Conservation (phyloP, 2,797 vertebrate species). For the Rhabdophis nuchalis region DNA sequence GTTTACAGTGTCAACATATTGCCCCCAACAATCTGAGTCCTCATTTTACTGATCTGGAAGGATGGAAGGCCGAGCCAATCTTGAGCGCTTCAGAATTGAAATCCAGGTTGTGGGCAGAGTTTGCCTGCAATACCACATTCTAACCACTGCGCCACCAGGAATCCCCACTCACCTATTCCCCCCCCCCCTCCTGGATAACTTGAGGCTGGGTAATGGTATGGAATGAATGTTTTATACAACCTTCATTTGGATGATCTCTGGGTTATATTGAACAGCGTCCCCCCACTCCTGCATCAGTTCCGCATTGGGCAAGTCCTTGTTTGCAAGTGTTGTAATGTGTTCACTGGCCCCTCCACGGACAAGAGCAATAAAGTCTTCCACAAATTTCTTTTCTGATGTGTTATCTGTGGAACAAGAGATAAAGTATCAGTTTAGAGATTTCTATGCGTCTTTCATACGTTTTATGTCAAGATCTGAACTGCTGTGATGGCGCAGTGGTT, state of each 20-base stretch:
- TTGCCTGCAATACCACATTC: neutral
- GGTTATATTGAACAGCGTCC: slow-evolving; percentile 84
- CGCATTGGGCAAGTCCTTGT: slow-evolving; percentile 76
- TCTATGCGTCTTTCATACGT: neutral
- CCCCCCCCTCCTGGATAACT: too few relatives aligned
- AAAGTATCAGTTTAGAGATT: neutral
- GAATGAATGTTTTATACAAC: slow-evolving; percentile 59
- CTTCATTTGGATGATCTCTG: slow-evolving; percentile 80
- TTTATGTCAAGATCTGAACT: neutral
- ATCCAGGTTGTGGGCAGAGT: neutral
- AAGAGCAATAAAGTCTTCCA: slow-evolving; percentile 79
- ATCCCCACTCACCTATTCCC: neutral
- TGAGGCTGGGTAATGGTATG: neutral
- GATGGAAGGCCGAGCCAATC: neutral
- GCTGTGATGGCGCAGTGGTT: too few relatives aligned
- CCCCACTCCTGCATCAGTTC: slow-evolving; percentile 87
- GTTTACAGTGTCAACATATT: neutral
- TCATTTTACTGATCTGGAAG: neutral
- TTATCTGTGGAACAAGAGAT: slow-evolving; percentile 37
- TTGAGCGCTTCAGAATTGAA: neutral
- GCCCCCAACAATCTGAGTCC: neutral
- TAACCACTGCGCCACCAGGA: neutral
- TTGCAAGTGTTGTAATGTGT: slow-evolving; percentile 72
- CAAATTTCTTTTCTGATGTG: slow-evolving; percentile 43
- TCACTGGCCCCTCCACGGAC: slow-evolving; percentile 85